Percentiles rank a stretch among this genome's conserved stretches.
phyloP scores from a whole-genome alignment of 2,797 vertebrate genomes.

The Sebastolobus alascanus region DNA sequence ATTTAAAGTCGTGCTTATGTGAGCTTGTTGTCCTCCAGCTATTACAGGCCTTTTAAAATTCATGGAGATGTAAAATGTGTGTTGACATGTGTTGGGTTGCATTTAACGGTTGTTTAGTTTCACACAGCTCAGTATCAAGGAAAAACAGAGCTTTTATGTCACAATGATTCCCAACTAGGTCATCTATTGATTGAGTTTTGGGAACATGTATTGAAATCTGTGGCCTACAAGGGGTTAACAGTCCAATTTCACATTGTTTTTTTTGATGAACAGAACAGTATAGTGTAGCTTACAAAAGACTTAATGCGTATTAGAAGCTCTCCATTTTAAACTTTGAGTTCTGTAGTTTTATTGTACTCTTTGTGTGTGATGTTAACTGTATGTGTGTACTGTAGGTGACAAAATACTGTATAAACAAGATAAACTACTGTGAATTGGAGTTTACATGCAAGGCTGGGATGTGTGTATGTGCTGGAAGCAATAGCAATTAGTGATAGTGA shows the following conservation, averaged over 20 bases:
- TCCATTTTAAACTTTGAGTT: not conserved
- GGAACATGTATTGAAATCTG: not conserved
- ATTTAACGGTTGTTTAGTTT: not conserved
- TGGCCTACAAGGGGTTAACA: not conserved
- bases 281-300: not conserved
- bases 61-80: not conserved
- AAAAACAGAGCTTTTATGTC: not conserved
- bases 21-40: slow-evolving; percentile 29
- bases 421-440: not conserved
- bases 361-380: not conserved
- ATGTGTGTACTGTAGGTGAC: not conserved
- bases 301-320: not conserved
- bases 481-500: not conserved
- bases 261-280: not conserved
- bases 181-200: not conserved
- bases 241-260: not conserved
- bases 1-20: slow-evolving; percentile 5
- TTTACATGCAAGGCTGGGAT: not conserved
- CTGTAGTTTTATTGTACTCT: not conserved
- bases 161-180: not conserved
- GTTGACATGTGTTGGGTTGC: not conserved
- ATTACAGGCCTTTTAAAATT: not conserved
- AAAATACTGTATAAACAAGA: not conserved
- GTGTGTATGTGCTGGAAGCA: not conserved
- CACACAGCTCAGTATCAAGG: not conserved